Evolutionary conservation across 1,140 invertebrate species (phyloP), one percentile per base, ranked within the genome.

Genomic region (Ceratitis capitata): DNA sequence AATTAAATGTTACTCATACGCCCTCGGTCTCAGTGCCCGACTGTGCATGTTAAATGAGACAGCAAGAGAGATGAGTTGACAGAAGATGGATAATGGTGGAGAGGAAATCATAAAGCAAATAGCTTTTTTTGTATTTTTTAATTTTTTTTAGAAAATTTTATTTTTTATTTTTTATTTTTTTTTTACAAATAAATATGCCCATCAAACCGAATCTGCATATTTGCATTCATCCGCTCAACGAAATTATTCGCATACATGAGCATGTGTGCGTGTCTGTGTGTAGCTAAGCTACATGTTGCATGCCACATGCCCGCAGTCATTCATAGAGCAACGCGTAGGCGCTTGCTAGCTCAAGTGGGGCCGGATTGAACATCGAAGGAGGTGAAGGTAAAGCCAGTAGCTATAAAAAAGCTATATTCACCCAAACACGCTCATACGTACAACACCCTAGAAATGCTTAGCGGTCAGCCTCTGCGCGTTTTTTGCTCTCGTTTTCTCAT

Each of bases 1-100:
- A 78, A 78, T n/a, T 45, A 45, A 78, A 78, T 78, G 69, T 78
- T 78, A n/a, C 69, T 47, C 69, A 42, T 78, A 78, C 69, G 69
- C 69, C 69, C 69, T n/a, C n/a, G n/a, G n/a, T n/a, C n/a, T n/a
- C n/a, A n/a, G n/a, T n/a, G n/a, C n/a, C 69, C 42, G 39, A n/a
- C n/a, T 1, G 39, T 26, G n/a, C 1, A n/a, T 78, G 39, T 45
- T 9, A n/a, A 16, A 26, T 14, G 29, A 12, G 14, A 23, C 7
- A 35, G 58, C 26, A 2, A 23, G 2, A 64, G 58, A 19, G 19
- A 9, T 23, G 51, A 23, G 51, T 23, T n/a, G n/a, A n/a, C n/a
- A n/a, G n/a, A n/a, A n/a, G n/a, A n/a, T n/a, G n/a, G n/a, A n/a
- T n/a, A 19, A 29, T 14, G 29, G 32, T 3, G 39, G 61, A 7